Evolutionary conservation across 1,140 invertebrate species (phyloP), one percentile per base, ranked within the genome.

Genomic region (Hyles vespertilio): DNA sequence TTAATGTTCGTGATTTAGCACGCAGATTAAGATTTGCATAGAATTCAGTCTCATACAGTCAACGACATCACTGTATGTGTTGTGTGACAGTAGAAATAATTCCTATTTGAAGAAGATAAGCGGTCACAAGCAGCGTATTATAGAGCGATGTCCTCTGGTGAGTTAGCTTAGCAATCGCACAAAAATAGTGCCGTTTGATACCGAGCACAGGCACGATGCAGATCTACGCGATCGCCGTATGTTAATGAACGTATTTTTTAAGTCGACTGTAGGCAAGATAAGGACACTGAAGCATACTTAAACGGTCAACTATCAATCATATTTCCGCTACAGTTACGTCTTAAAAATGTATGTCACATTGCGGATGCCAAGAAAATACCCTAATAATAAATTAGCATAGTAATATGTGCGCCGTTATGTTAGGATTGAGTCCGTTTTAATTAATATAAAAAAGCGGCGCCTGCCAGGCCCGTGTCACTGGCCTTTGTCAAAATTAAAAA

Each of bases 311-410:
- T 76, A 87, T 87, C 84, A 85, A 87, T 87, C 84, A 87, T 85
- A 77, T 76, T 78, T 79, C 70, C 69, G 81, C 81, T 81, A 87
- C 84, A 87, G 82, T 87, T 87, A 87, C 74, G 71, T 81, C 73
- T 74, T 76, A 70, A 81, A 86, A 82, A 87, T 84, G 78, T 84
- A 65, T 87, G 84, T 87, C 84, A 81, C 81, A 79, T 79, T 80
- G 74, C 80, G 78, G 81, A 84, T 84, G 77, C 66, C 74, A 75
- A 79, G 80, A 79, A 84, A 86, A 81, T 83, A 85, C 74, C 84
- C 76, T 77, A 84, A 87, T 83, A 84, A 87, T 84, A 84, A 84
- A 87, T 87, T 87, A 78, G 77, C 81, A 85, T 87, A 87, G 76
- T 80, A 84, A 83, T 84, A 75, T 76, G 74, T 65, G 61, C 58